Percentiles rank a stretch among this genome's conserved stretches.
phyloP scores from a whole-genome alignment of 1,140 invertebrate genomes.

The Bombus difficillimus region DNA sequence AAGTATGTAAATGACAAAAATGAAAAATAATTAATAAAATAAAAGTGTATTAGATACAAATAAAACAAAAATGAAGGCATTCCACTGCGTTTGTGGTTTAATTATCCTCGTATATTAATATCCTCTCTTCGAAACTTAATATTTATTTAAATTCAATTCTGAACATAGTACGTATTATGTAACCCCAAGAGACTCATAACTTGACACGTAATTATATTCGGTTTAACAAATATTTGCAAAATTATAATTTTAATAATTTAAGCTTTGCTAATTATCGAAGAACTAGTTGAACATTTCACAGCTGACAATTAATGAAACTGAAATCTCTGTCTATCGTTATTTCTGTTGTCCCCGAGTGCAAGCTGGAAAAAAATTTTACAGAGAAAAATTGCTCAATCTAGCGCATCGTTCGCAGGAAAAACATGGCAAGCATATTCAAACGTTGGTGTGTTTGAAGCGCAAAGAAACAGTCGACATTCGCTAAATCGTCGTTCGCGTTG shows the following conservation, averaged over 20 bases:
- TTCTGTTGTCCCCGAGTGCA: background rate
- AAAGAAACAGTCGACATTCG: too few species aligned
- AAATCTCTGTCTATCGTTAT: background rate
- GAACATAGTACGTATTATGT: too few species aligned
- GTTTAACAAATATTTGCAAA: background rate
- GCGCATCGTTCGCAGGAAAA: conserved; percentile 41
- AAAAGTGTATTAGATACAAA: too few species aligned
- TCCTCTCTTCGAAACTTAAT: background rate
- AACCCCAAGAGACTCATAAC: background rate
- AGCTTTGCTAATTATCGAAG: background rate
- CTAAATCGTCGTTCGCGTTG: background rate
- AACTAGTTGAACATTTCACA: background rate
- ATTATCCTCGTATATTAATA: too few species aligned
- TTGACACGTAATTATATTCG: background rate
- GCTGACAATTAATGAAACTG: background rate
- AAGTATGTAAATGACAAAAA: background rate
- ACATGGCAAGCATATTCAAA: conserved; percentile 51
- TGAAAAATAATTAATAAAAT: background rate
- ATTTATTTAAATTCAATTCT: background rate
- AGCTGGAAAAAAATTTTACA: conserved; percentile 6
- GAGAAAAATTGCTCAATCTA: conserved; percentile 46
- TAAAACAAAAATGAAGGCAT: too few species aligned
- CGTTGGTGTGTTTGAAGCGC: background rate
- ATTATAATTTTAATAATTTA: background rate
- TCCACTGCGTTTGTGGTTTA: too few species aligned